Conservation (phyloP, 2,113 vertebrate genomes). For the Myotis davidii region DNA sequence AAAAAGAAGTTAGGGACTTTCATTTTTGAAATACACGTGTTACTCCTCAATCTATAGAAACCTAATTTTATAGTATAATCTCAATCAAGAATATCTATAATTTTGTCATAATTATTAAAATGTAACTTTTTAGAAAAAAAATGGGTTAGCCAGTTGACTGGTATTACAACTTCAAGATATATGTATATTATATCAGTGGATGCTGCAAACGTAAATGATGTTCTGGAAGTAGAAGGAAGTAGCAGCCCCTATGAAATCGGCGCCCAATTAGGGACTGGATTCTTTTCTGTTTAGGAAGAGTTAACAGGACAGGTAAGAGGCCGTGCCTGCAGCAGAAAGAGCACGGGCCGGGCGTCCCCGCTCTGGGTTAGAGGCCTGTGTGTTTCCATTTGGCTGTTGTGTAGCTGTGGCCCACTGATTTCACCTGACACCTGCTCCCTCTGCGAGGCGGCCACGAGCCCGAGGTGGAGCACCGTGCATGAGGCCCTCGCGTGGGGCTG, state of each 20-base stretch:
- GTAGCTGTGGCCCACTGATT: background rate
- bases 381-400: background rate
- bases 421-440: background rate
- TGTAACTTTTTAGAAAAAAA: background rate
- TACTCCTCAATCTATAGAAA: background rate
- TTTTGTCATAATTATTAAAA: slow-evolving; percentile 8
- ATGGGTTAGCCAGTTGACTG: background rate
- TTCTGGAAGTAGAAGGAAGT: background rate
- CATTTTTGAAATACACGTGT: background rate
- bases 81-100: background rate
- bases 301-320: background rate
- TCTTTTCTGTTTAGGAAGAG: background rate
- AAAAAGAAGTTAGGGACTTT: background rate
- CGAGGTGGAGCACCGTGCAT: fast-evolving
- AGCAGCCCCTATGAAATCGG: background rate
- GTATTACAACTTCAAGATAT: background rate
- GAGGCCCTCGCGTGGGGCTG: background rate
- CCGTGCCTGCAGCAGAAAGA: background rate
- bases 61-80: background rate
- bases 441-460: background rate
- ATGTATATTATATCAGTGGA: background rate
- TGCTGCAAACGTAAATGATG: background rate
- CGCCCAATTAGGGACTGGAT: fast-evolving
- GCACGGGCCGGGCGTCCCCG: background rate
- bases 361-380: background rate